Percentiles rank a stretch among this genome's conserved stretches.
Evolutionary conservation across 2,797 vertebrate species (phyloP).

Genomic region (Liparis tanakae): DNA sequence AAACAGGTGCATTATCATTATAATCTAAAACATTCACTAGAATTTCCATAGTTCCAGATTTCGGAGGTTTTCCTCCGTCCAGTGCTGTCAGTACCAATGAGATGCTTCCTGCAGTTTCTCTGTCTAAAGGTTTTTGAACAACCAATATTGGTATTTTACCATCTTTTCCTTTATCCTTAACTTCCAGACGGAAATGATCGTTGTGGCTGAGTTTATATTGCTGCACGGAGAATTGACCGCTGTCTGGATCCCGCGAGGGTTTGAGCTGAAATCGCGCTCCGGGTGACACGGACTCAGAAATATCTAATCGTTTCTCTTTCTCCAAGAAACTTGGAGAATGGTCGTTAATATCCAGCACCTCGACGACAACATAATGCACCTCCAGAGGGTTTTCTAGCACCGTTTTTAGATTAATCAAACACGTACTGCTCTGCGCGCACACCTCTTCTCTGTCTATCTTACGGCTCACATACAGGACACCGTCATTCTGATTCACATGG

Average conservation of each 20-base stretch:
- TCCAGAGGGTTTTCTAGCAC: constrained; percentile 79
- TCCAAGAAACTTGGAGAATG: constrained; percentile 65
- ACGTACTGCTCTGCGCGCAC: constrained; percentile 67
- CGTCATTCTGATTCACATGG: constrained; percentile 80
- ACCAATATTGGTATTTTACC: constrained; percentile 73
- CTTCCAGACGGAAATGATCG: constrained; percentile 71
- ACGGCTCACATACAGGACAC: constrained; percentile 77
- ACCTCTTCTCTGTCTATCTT: constrained; percentile 81
- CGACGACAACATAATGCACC: constrained; percentile 78
- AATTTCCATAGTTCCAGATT: constrained; percentile 44
- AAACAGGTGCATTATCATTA: constrained; percentile 74
- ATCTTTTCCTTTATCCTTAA: constrained; percentile 60
- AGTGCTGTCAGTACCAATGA: constrained; percentile 57
- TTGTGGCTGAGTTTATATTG: constrained; percentile 62
- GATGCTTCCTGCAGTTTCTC: constrained; percentile 42
- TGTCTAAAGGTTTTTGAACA: constrained; percentile 69
- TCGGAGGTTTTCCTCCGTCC: constrained; percentile 70
- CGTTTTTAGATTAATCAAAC: constrained; percentile 77
- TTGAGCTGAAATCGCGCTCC: constrained; percentile 66
- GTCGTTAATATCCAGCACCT: constrained; percentile 80
- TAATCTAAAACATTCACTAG: constrained; percentile 63
- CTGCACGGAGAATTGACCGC: constrained; percentile 64
- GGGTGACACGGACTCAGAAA: constrained; percentile 56
- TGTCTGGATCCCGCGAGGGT: constrained; percentile 63
- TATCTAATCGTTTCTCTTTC: constrained; percentile 53